These are phyloP conservation scores for Tetrax tetrax DNA, from an alignment of 2,113 vertebrate genomes.

Conservation along the genomic window DNA sequence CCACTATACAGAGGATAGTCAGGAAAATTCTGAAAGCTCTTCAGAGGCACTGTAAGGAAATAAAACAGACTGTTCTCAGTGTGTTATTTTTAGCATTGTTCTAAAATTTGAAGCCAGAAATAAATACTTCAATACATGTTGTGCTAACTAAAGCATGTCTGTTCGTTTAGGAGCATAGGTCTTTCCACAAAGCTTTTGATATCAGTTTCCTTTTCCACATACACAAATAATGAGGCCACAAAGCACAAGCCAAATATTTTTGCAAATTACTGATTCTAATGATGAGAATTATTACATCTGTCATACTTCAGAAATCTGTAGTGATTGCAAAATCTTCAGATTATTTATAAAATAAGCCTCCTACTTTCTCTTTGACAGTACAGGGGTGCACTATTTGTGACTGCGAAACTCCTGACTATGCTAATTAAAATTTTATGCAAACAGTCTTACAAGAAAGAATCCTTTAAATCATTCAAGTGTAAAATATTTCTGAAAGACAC, in stretches of 20 bases:
- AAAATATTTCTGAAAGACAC: background rate
- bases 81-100: conserved; percentile 45
- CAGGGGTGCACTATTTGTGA: background rate
- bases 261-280: background rate
- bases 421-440: background rate
- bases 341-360: background rate
- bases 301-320: background rate
- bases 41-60: conserved; percentile 18
- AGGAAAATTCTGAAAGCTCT: background rate
- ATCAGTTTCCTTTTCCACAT: background rate
- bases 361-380: background rate
- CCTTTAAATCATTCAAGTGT: background rate
- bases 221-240: background rate
- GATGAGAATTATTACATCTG: background rate
- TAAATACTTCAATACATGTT: background rate
- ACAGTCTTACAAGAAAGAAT: background rate
- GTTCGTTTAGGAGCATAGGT: background rate
- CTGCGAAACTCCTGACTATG: background rate
- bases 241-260: background rate
- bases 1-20: background rate
- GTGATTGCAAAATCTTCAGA: background rate
- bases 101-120: conserved; percentile 33
- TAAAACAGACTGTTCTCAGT: conserved; percentile 10
- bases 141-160: conserved; percentile 7
- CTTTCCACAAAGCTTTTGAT: background rate